These are phyloP conservation scores for Cisticola juncidis DNA, from an alignment of 2,113 vertebrate genomes.

Conservation along the genomic window DNA sequence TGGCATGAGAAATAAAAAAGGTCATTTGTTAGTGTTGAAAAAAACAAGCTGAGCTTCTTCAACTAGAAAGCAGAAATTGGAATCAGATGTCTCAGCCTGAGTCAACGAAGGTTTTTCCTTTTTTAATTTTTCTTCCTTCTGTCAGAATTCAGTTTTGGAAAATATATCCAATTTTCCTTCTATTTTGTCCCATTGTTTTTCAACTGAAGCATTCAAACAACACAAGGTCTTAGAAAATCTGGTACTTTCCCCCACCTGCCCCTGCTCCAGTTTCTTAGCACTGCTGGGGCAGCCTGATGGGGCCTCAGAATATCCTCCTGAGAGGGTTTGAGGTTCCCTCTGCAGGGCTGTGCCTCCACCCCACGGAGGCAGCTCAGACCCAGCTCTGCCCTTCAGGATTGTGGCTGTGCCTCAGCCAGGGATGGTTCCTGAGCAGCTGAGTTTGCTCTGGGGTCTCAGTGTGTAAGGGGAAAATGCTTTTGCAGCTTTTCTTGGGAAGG, in stretches of 20 bases:
- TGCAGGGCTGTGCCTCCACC: background rate
- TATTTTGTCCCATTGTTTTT: background rate
- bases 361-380: accelerated
- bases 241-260: background rate
- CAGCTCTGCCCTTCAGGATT: background rate
- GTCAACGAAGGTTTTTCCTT: background rate
- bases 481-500: background rate
- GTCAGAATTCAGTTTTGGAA: background rate
- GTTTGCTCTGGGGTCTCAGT: background rate
- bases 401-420: background rate
- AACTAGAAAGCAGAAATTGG: background rate
- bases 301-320: background rate
- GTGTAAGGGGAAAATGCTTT: background rate
- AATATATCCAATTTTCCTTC: background rate
- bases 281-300: accelerated
- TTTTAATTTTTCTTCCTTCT: background rate
- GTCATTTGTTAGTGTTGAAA: background rate
- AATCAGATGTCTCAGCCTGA: background rate
- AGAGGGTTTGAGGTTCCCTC: background rate
- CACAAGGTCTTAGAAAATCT: background rate
- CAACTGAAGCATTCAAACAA: background rate
- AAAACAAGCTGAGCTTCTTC: background rate
- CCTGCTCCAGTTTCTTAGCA: background rate
- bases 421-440: background rate
- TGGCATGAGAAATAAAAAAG: background rate